phyloP scores from a whole-genome alignment of 1,140 invertebrate genomes.

The Manduca sexta region DNA sequence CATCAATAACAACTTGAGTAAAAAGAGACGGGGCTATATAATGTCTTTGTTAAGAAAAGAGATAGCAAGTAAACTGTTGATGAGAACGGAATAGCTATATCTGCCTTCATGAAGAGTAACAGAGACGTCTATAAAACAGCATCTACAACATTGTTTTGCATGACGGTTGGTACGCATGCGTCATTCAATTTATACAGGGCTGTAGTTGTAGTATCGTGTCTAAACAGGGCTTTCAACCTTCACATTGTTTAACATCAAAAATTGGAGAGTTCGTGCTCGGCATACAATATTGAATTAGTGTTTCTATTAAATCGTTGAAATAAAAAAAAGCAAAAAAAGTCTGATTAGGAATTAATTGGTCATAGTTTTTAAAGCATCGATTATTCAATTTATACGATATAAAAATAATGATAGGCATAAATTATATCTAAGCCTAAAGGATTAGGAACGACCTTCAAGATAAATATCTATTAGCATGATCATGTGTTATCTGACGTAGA shows the following conservation, averaged over 20 bases:
- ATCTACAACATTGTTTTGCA: constrained; percentile 43
- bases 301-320: too few relatives aligned
- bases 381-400: background rate
- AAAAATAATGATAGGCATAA: background rate
- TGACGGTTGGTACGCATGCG: constrained; percentile 66
- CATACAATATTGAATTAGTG: too few relatives aligned
- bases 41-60: constrained; percentile 10
- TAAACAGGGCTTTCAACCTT: too few relatives aligned
- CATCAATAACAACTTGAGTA: constrained; percentile 36
- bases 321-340: too few relatives aligned
- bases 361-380: too few relatives aligned
- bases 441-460: background rate
- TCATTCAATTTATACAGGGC: constrained; percentile 45
- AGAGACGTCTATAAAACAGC: constrained; percentile 49
- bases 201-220: constrained; percentile 20
- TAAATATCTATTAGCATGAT: too few relatives aligned
- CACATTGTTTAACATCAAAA: too few relatives aligned
- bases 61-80: constrained; percentile 32
- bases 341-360: too few relatives aligned
- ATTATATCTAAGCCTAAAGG: too few relatives aligned
- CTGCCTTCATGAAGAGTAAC: constrained; percentile 12
- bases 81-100: constrained; percentile 21
- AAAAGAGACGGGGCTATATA: constrained; percentile 31
- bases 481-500: too few relatives aligned
- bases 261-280: too few relatives aligned